Evolutionary conservation across 2,888 invertebrate species (phyloP), one percentile per base, ranked within the genome.

Genomic region (Lomographa bimaculata): DNA sequence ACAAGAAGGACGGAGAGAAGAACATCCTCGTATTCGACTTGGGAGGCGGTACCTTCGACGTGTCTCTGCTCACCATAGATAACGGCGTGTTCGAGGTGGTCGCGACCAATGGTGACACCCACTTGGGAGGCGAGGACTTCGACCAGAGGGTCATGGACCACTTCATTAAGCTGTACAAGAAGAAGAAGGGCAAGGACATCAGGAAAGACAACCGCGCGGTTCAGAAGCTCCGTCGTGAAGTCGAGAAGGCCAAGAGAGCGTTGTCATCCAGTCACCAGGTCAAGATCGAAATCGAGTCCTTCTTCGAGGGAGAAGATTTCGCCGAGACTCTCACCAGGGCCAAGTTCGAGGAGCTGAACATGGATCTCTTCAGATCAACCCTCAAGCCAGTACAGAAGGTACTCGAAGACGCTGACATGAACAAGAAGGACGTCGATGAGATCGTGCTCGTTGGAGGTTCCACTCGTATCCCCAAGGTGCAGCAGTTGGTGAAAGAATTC

Each of bases 31-130:
- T 99, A 6, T 99, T 99, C 82, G 99, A 99, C 91, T 93, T 99
- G 86, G 99, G 99, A 70, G 99, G 99, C 79, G 99, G 99, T 86
- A 99, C 99, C 54, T 99, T 99, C 73, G 99, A 99, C 85, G 99
- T 99, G 7, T 98, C 98, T 19, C 92, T 99, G 8, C 91, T 99
- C 34, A 99, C 98, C 53, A 99, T 99, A 72, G 99, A 99, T 75
- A 98, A 98, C 66, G 99, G 99, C 34, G 98, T 99, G 3, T 99
- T 99, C 79, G 99, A 99, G 90, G 94, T 94, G 32, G 94, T 96
- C 0, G 94, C 97, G 0, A 97, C 97, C 49, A 96, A 96, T 72
- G 98, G 98, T 67, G 98, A 98, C 78, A 98, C 98, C 60, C 98
- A 98, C 83, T 93, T 98, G 90, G 98, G 99, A 69, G 99, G 99